Evolutionary conservation across 2,113 vertebrate genomes (phyloP), one percentile per base, ranked within the genome.

Genomic region (Embiotoca jacksoni): DNA sequence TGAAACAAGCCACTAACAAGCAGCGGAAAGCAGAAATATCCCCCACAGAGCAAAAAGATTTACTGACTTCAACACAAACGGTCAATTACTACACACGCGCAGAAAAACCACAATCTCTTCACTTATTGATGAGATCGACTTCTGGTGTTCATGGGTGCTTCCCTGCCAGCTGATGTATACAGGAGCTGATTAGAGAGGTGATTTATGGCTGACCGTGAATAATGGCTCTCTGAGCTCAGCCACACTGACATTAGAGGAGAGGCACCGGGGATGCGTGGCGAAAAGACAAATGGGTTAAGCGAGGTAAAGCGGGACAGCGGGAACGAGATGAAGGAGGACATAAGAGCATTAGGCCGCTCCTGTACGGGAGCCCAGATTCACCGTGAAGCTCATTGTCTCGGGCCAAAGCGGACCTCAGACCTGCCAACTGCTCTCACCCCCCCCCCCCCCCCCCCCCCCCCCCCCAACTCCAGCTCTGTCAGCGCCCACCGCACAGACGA

Each of bases 121-220:
- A 52, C 44, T 73, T 91, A 91, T 75, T 81, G 81, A 91, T 76
- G 70, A 55, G 50, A 86, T 77, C 10, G 83, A 82, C 81, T 85
- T 69, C 31, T 58, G 13, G 33, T 8, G 53, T 78, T 78, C 47
- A 2, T 50, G 58, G 49, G 55, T 37, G 14, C 54, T 56, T 64
- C 56, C 8, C 47, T 44, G 69, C 33, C 36, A 65, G 56, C 77
- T 44, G 72, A 60, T 23, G 78, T 73, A 63, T 79, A 59, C 56
- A 67, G 59, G 64, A 83, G 64, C 76, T 85, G 84, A 88, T 89
- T 88, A 86, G 69, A 63, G 78, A 0, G 8, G 44, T 53, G 89
- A 90, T 91, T 77, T 88, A 86, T 53, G 83, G 81, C 36, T 14
- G 67, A 30, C 65, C 44, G 11, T 35, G 52, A 81, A 72, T 67